Evolutionary conservation across 2,113 vertebrate species (phyloP), one percentile per base, ranked within the genome.

Genomic region (Bujurquina vittata): DNA sequence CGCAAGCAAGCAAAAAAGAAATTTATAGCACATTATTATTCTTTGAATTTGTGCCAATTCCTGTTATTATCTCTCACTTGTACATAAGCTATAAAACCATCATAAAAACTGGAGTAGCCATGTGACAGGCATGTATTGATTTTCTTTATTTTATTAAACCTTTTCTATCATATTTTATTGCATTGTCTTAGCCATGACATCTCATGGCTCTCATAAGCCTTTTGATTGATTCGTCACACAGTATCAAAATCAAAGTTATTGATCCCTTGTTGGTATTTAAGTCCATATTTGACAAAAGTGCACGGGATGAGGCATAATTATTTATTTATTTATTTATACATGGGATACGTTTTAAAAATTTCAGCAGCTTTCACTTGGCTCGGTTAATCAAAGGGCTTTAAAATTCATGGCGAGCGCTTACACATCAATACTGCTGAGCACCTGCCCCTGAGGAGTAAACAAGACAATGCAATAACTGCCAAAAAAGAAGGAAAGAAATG

Each of bases 271-370:
- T 86, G 84, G 75, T 73, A 79, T 89, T 92, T 84, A 49, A 88
- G 78, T 91, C 91, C 85, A 92, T 93, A 92, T 90, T 85, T 91
- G 88, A 91, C 65, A 87, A 80, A 23, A 49, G 77, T 60, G 56
- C 75, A 80, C 61, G 62, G n/a, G 54, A 72, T 35, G 82, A 84
- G 75, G 74, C 61, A 80, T 84, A n/a, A 20, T 77, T 84, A 15
- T 49, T 52, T 52, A 7, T 49, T 69, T 29, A 11, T 29, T 4
- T 49, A 29, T 20, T 23, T 10, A 49, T 72, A 57, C 49, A 49
- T 57, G 43, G 46, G 55, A 79, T 74, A 37, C 3, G 2, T 59
- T 43, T 86, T 63, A 75, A 73, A 80, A 79, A 90, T 89, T 83
- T 89, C 62, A 92, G 91, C 85, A 87, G 81, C 83, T 58, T 81